Evolutionary conservation across 2,113 vertebrate genomes (phyloP), one percentile per base, ranked within the genome.

Genomic region (Spea multiplicata): DNA sequence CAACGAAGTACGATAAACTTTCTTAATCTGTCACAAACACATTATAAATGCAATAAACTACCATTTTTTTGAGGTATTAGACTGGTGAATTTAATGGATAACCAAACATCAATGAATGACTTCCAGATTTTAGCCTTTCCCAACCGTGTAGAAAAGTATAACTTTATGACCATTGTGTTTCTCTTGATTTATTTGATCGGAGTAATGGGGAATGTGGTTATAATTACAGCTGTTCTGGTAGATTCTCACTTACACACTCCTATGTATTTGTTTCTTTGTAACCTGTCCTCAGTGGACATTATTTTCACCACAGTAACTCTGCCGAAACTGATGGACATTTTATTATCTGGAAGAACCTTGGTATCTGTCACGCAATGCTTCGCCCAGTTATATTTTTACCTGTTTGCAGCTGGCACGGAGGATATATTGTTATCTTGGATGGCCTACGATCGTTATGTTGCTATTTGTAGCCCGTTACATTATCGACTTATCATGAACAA

Each of bases 231-330:
- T 30, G 30, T 30, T 30, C 2, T 30, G 30, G 30, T 30, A 30
- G 30, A 30, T 30, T 30, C 30, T 30, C 30, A 30, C 30, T 30
- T 30, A 30, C 44, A 9, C 59, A 86, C 86, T 1, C 91, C 91
- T 6, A 90, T 91, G 90, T 92, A 88, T 47, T 90, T 89, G 80
- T 91, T 93, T 73, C 88, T 94, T 49, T 85, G 78, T 47, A 88
- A 92, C 80, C 88, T 92, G 1, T 91, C 91, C 50, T 85, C 92
- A 17, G 82, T 90, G 48, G 91, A 93, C 6, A 82, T 89, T 0
- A 65, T 86, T 4, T 83, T 88, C 71, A 90, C 92, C 3, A 86
- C 90, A 0, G 88, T 86, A 66, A 91, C 89, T 2, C 84, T 91
- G 55, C 93, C 91, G 68, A 91, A 90, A 75, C 85, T 92, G 83